phyloP scores from a whole-genome alignment of 2,797 vertebrate species.

The Diplodus sargus region DNA sequence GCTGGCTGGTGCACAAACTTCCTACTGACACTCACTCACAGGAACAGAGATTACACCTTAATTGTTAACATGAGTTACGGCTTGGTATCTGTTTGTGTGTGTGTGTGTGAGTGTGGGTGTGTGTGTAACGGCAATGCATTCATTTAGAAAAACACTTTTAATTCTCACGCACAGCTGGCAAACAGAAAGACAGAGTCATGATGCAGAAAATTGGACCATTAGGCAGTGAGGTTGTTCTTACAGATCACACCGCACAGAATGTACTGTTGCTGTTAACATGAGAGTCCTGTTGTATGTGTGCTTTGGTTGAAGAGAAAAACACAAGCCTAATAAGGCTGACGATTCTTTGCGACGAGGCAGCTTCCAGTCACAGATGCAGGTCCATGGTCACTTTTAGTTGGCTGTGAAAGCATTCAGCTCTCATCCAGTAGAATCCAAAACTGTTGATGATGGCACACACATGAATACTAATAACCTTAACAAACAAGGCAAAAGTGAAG shows the following conservation, averaged over 20 bases:
- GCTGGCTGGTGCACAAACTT: slow-evolving; percentile 60
- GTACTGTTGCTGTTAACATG: slow-evolving; percentile 12
- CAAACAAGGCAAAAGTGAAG: too few relatives aligned
- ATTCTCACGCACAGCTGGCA: slow-evolving; percentile 38
- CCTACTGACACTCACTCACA: slow-evolving; percentile 57
- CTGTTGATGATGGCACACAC: background rate
- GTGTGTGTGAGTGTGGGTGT: background rate
- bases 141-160: slow-evolving; percentile 21
- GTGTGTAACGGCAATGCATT: slow-evolving; percentile 18
- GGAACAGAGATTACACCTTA: slow-evolving; percentile 62
- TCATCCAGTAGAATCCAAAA: background rate
- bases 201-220: slow-evolving; percentile 31
- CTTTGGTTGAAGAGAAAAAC: slow-evolving; percentile 14
- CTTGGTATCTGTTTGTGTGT: slow-evolving; percentile 3
- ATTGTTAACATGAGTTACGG: slow-evolving; percentile 65
- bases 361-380: slow-evolving; percentile 11
- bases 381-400: slow-evolving; percentile 2
- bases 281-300: slow-evolving; percentile 8
- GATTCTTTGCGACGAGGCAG: background rate
- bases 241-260: slow-evolving; percentile 20
- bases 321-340: background rate
- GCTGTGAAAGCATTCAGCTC: background rate
- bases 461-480: too few relatives aligned
- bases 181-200: slow-evolving; percentile 13
- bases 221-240: slow-evolving; percentile 20